Evolutionary conservation across 1,140 invertebrate species (phyloP), one percentile per base, ranked within the genome.

Genomic region (Condylostylus longicornis): DNA sequence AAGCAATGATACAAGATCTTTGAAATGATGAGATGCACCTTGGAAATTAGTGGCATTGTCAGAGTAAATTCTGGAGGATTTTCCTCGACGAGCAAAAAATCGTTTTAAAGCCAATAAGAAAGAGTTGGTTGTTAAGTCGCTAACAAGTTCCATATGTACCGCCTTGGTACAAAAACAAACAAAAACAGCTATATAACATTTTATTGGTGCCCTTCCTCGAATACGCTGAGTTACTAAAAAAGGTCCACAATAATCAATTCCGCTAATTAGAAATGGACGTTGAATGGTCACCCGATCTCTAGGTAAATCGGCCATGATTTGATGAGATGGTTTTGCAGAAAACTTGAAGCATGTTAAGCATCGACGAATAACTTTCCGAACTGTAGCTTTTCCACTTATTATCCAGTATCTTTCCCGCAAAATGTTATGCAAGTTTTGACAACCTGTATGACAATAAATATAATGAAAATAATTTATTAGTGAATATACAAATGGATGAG

Each of bases 1-100:
- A n/a, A n/a, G n/a, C n/a, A n/a, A 25, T 25, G 7, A 25, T 8
- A n/a, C 19, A 45, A 13, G 3, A 37, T 34, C 3, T 44, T 38
- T n/a, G n/a, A n/a, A n/a, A n/a, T n/a, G n/a, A n/a, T n/a, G n/a
- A n/a, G n/a, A n/a, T 3, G 53, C 47, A 4, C 49, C 48, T 1
- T 48, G 37, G 30, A 61, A 58, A 38, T 57, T 63, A 0, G 53
- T 59, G 0, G 47, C 58, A 34, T 53, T 53, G 20, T 63, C 58
- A 4, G 43, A 52, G 20, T 47, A 43, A 1, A 61, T 44, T 2
- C 38, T 43, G 0, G 30, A 17, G 3, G 35, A 41, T 7, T 45
- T 38, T 2, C 45, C 48, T 19, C 48, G 30, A 9, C 42, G 35
- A 7, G 15, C 29, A 1, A 42, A 34, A 14, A 57, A 53, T 1